A percentile compares a stretch with the other conserved stretches of the same genome.
These are phyloP conservation scores for Erythrolamprus reginae DNA, from an alignment of 2,113 vertebrate genomes.

Conservation along the genomic window DNA sequence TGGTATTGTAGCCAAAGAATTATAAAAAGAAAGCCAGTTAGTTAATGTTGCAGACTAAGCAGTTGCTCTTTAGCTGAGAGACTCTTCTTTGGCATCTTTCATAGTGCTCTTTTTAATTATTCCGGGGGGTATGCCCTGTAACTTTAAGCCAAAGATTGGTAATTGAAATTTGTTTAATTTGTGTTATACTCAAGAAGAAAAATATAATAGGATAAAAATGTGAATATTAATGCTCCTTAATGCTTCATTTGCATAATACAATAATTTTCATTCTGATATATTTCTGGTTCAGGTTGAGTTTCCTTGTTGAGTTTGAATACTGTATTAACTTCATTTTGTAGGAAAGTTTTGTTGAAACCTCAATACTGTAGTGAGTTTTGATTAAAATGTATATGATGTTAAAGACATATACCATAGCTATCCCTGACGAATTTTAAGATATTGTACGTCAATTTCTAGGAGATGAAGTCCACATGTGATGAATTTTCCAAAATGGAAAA, in stretches of 20 bases:
- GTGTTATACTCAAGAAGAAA: neutral
- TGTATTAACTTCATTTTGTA: neutral
- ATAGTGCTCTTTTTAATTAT: slow-evolving; percentile 61
- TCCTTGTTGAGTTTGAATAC: neutral
- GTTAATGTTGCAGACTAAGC: slow-evolving; percentile 54
- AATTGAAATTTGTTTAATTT: slow-evolving; percentile 54
- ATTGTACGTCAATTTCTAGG: neutral
- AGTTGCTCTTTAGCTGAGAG: slow-evolving; percentile 55
- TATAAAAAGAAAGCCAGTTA: slow-evolving; percentile 56
- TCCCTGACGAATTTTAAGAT: neutral
- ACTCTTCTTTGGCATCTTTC: slow-evolving; percentile 53
- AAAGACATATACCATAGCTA: neutral
- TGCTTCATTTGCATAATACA: too few relatives aligned
- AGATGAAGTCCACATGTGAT: neutral
- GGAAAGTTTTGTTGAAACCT: neutral
- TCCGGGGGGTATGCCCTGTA: slow-evolving; percentile 58
- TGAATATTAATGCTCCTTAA: neutral
- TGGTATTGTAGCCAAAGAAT: slow-evolving; percentile 11
- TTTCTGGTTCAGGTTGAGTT: neutral
- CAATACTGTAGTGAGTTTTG: neutral
- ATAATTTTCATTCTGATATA: neutral
- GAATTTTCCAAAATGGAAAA: neutral
- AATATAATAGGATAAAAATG: neutral
- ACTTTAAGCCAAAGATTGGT: slow-evolving; percentile 46
- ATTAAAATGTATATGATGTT: neutral